Percentiles rank a stretch among this genome's conserved stretches.
These are phyloP conservation scores for Hippocampus mohnikei DNA, from an alignment of 2,113 vertebrate genomes.

Conservation along the genomic window DNA sequence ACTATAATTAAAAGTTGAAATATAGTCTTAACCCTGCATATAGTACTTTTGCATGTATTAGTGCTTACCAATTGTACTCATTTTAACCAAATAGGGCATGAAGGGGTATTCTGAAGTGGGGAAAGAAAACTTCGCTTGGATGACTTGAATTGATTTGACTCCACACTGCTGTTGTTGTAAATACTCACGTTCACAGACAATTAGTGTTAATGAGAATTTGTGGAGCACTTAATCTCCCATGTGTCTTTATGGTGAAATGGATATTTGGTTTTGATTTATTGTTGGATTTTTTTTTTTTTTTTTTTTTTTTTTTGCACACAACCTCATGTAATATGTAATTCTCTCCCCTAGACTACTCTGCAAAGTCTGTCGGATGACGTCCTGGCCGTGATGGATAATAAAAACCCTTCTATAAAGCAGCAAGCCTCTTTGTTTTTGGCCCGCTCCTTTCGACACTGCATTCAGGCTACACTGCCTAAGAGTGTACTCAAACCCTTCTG, in stretches of 20 bases:
- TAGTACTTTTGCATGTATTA: no score
- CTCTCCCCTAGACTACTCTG: constrained; percentile 80
- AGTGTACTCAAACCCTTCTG: constrained; percentile 90
- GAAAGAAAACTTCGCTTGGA: not conserved
- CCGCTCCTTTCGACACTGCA: constrained; percentile 92
- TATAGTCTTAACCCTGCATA: no score
- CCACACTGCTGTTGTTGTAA: not conserved
- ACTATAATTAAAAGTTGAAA: no score
- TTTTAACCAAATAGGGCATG: no score
- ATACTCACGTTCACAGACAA: not conserved
- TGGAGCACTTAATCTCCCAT: constrained; percentile 14
- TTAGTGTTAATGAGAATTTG: not conserved
- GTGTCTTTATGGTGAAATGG: not conserved
- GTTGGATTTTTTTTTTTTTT: not conserved
- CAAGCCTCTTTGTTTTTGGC: constrained; percentile 95
- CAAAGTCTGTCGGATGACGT: constrained; percentile 94
- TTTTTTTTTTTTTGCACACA: not conserved
- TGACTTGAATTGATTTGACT: not conserved
- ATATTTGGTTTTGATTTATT: not conserved
- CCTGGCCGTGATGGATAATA: constrained; percentile 95
- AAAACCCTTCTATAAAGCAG: constrained; percentile 97
- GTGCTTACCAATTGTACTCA: no score
- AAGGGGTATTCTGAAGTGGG: no score
- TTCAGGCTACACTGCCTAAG: constrained; percentile 86
- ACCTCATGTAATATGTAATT: not conserved